Evolutionary conservation across 2,888 invertebrate species (phyloP).

Genomic region (Parascotia fuliginaria): DNA sequence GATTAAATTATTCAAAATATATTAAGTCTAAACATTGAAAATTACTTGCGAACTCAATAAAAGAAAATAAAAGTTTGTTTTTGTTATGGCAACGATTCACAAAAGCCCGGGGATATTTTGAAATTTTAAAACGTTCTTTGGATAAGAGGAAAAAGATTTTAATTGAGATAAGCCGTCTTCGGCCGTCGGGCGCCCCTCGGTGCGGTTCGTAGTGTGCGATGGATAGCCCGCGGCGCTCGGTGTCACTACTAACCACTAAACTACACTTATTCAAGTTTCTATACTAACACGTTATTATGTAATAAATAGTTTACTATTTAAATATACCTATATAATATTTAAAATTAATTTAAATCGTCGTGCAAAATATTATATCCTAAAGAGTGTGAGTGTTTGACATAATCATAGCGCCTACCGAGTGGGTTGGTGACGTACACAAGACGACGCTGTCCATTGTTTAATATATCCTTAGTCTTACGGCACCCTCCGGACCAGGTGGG

Average conservation of each 20-base stretch:
- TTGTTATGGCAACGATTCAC: slow-evolving; percentile 50
- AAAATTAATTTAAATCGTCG: too few species aligned
- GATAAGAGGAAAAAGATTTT: slow-evolving; percentile 61
- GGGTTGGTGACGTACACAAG: too few species aligned
- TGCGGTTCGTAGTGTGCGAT: slow-evolving; percentile 37
- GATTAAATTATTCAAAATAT: slow-evolving; percentile 16
- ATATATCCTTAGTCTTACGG: too few species aligned
- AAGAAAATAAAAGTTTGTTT: slow-evolving; percentile 47
- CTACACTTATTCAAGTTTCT: background rate
- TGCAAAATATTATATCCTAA: too few species aligned
- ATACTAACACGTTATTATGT: too few species aligned
- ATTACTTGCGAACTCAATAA: slow-evolving; percentile 31
- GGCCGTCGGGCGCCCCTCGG: slow-evolving; percentile 34
- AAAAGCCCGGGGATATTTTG: slow-evolving; percentile 63
- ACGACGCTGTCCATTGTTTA: too few species aligned
- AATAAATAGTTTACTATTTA: too few species aligned
- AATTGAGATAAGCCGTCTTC: slow-evolving; percentile 72
- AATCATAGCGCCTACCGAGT: too few species aligned
- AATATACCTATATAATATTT: too few species aligned
- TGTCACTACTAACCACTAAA: slow-evolving; percentile 36
- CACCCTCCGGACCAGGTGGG: too few species aligned
- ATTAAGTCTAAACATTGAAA: slow-evolving; percentile 23
- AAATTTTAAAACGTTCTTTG: slow-evolving; percentile 61
- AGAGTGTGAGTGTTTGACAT: too few species aligned
- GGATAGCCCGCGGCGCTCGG: slow-evolving; percentile 44